phyloP scores from a whole-genome alignment of 1,140 invertebrate genomes.

The Aphis gossypii region DNA sequence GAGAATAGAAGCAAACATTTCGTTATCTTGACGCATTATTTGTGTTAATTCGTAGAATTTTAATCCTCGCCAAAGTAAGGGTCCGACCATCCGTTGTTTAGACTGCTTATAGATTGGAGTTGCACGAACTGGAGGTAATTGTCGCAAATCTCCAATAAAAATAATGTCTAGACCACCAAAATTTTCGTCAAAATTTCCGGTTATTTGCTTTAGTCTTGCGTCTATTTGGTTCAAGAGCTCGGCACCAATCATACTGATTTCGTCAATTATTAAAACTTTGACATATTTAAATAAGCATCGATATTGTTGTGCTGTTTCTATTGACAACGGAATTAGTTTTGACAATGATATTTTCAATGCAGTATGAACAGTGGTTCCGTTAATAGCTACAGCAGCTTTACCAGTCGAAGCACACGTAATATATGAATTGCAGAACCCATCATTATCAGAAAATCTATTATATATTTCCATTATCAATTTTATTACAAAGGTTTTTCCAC shows the following conservation, averaged over 20 bases:
- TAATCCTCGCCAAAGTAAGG: neutral
- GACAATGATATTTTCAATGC: too few species aligned
- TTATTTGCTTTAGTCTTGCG: slow-evolving; percentile 22
- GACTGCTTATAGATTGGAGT: neutral
- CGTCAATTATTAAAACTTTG: slow-evolving; percentile 59
- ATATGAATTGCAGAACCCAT: slow-evolving; percentile 9
- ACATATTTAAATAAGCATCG: slow-evolving; percentile 37
- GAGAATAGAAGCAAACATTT: slow-evolving; percentile 38
- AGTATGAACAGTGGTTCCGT: slow-evolving; percentile 60
- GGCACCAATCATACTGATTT: slow-evolving; percentile 60
- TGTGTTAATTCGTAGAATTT: slow-evolving; percentile 20
- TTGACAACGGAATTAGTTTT: too few species aligned
- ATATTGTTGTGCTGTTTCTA: slow-evolving; percentile 55
- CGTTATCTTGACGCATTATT: slow-evolving; percentile 56
- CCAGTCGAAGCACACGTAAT: slow-evolving; percentile 63
- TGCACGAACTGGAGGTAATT: neutral
- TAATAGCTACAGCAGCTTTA: slow-evolving; percentile 63
- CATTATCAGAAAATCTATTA: neutral
- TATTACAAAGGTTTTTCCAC: slow-evolving; percentile 37
- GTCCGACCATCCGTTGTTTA: neutral
- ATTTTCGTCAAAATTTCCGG: neutral
- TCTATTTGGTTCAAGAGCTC: slow-evolving; percentile 61
- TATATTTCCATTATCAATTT: neutral
- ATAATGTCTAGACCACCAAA: neutral
- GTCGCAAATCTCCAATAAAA: slow-evolving; percentile 26